Evolutionary conservation across 2,797 vertebrate genomes (phyloP).

Genomic region (Serranus cabrilla): DNA sequence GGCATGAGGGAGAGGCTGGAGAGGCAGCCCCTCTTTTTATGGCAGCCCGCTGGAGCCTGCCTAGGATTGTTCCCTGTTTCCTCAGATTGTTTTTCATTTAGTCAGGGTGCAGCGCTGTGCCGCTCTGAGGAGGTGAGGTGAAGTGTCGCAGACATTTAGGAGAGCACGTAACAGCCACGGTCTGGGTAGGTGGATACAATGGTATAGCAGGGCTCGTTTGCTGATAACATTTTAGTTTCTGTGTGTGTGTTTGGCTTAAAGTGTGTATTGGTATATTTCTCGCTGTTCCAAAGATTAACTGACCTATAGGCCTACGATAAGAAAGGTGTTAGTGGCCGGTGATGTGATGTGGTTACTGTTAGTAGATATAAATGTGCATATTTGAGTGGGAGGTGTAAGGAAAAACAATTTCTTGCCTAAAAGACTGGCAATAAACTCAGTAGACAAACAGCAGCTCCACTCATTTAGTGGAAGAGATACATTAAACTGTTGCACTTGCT

Average conservation of each 20-base stretch:
- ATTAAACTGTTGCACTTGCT: slow-evolving; percentile 52
- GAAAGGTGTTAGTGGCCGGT: background rate
- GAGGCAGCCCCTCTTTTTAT: slow-evolving; percentile 78
- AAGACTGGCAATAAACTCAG: slow-evolving; percentile 15
- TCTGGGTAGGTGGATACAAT: slow-evolving; percentile 73
- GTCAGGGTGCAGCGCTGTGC: slow-evolving; percentile 68
- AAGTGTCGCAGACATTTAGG: slow-evolving; percentile 77
- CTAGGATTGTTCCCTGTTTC: slow-evolving; percentile 86
- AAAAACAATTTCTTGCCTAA: slow-evolving; percentile 14
- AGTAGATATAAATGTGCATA: slow-evolving; percentile 18
- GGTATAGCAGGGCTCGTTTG: slow-evolving; percentile 48
- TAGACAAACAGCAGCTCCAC: slow-evolving; percentile 42
- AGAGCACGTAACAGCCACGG: slow-evolving; percentile 67
- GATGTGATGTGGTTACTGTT: background rate
- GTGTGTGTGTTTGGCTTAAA: slow-evolving; percentile 20
- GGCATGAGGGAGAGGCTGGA: slow-evolving; percentile 71
- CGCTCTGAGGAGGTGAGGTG: slow-evolving; percentile 73
- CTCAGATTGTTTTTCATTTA: slow-evolving; percentile 86
- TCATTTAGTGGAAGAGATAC: slow-evolving; percentile 46
- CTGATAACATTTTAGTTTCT: slow-evolving; percentile 51
- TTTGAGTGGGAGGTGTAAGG: background rate
- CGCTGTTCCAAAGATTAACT: slow-evolving; percentile 36
- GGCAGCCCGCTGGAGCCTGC: slow-evolving; percentile 85
- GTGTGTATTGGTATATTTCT: slow-evolving; percentile 11
- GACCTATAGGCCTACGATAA: slow-evolving; percentile 13